Base-by-base conservation (phyloP, 2,113 vertebrate genomes). In the Mormoops blainvillei region DNA sequence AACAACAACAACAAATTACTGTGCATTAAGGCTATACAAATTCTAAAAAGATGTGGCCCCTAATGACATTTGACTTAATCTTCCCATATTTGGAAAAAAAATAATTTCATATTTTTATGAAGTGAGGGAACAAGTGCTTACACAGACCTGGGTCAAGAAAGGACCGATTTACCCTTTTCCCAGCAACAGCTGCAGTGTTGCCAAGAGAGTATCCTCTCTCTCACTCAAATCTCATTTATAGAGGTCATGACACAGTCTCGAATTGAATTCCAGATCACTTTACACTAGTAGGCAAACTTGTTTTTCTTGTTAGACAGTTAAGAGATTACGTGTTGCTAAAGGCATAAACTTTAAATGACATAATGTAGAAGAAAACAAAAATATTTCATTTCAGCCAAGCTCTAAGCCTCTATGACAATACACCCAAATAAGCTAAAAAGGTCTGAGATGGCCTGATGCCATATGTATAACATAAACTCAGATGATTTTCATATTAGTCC, bases 291-390 rank as follows among this genome's bases (percentile, higher is more conserved):
- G 90, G 90, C 19, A 83, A 96, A 90, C 88, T 94, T 15, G 43
- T 83, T 84, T 93, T 97, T 97, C 94, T 94, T 82, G 24, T 94
- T 83, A 68, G 89, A 86, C 36, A n/a, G 28, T 56, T 70, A 80
- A 90, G 67, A 94, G 77, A 68, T 86, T 94, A 50, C 0, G 13
- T 92, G 76, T 92, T 94, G 92, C 56, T 88, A 67, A 77, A 84
- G 12, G 48, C 78, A 0, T 94, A 94, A 78, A 90, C 24, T 94
- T 85, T 78, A 88, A 78, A 58, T 89, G 82, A 94, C 88, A 86
- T 65, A 73, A 92, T 52, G 28, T 80, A 96, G 94, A 96, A 86
- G 92, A 73, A 96, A 96, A 86, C 33, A 95, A 87, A 91, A 63
- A 11, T 24, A 85, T 68, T 94, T 91, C 63, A 58, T 89, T 90